phyloP scores from a whole-genome alignment of 2,888 invertebrate genomes.

The Rhynchonema sp. region DNA sequence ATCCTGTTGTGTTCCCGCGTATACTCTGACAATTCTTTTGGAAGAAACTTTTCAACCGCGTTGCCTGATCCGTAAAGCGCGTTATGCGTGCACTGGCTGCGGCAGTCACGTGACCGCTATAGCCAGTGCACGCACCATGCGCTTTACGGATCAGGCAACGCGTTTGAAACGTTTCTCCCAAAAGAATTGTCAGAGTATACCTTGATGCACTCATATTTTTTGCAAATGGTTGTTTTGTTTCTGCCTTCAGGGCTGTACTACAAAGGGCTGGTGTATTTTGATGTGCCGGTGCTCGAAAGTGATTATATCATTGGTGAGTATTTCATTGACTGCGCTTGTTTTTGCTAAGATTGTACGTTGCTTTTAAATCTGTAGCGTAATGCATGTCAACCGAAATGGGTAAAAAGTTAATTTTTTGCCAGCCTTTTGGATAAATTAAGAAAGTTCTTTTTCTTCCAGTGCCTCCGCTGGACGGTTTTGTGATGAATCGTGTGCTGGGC shows the following conservation, averaged over 20 bases:
- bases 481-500: constrained; percentile 84
- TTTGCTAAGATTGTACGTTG: not conserved
- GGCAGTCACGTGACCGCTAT: too few species aligned
- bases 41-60: too few species aligned
- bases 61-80: too few species aligned
- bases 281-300: constrained; percentile 62
- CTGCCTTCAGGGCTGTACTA: constrained; percentile 31
- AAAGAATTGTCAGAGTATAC: too few species aligned
- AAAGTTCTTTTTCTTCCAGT: constrained; percentile 35
- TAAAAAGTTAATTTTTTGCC: not conserved
- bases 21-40: too few species aligned
- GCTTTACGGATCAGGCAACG: too few species aligned
- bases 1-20: too few species aligned
- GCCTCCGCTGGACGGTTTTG: constrained; percentile 82
- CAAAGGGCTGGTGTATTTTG: constrained; percentile 72
- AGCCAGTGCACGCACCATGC: too few species aligned
- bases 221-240: not conserved
- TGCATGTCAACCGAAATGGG: too few species aligned
- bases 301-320: constrained; percentile 40
- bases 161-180: too few species aligned
- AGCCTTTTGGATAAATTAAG: not conserved
- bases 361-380: not conserved
- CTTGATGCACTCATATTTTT: too few species aligned
- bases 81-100: too few species aligned
- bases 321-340: not conserved